Base-by-base conservation (phyloP, 2,888 invertebrate species). In the Temnothorax rugatulus region DNA sequence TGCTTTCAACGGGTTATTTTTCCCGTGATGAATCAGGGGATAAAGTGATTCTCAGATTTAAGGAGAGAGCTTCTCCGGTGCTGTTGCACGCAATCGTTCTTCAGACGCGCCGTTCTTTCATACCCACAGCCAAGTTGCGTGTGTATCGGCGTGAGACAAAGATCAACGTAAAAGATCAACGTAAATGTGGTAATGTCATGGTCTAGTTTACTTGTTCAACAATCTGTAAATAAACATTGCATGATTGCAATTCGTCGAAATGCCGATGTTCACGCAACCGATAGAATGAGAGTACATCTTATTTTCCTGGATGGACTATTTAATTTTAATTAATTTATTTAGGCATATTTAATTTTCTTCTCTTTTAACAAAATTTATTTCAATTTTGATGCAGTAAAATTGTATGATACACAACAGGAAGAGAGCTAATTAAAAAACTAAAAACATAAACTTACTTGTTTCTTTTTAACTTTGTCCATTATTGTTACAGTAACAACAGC, bases 131-230 rank as follows among this genome's bases (percentile, higher is more conserved):
- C 47, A 18, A 25, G 15, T 79, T 79, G 71, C 69, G 21, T 71
- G 54, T 71, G 41, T 34, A 59, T 59, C 13, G 4, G 4, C 47
- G 74, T 44, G 13, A 79, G 21, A 57, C 29, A 47, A 81, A 81
- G 74, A 59, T 79, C 21, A 47, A 34, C 50, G 5, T 68, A 71
- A 59, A 59, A 79, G 74, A 59, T 79, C 21, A 47, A 34, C 52
- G 5, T 79, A 71, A 59, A 61, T 59, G 41, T 21, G 21, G 18
- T 61, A 57, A 38, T n/a, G 79, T 87, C 76, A 68, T 79, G 85
- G 77, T 82, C 82, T 89, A 77, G n/a, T 88, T 89, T 85, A 54
- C 25, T 9, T 59, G 71, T 25, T 77, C 68, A 85, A 85, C 73
- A 85, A 89, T 85, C 87, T 82, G 81, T 76, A 47, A 86, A 86